These are phyloP conservation scores for Pogonus chalceus DNA, from an alignment of 1,140 invertebrate species.

Conservation along the genomic window DNA sequence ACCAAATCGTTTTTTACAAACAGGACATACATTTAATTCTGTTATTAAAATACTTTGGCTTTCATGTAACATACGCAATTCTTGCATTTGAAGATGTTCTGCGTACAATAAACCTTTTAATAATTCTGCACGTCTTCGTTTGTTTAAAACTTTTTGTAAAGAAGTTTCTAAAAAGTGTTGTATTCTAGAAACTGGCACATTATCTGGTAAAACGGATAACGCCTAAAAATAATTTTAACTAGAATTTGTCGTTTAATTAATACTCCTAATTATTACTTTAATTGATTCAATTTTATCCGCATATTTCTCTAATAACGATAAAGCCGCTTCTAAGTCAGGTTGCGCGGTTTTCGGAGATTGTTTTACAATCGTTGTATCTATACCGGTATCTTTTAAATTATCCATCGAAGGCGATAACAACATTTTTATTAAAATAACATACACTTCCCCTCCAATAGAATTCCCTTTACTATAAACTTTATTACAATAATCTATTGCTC, in stretches of 20 bases:
- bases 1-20: conserved; percentile 85
- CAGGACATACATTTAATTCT: conserved; percentile 78
- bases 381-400: conserved; percentile 35
- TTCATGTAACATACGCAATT: conserved; percentile 67
- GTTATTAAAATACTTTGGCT: conserved; percentile 72
- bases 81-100: conserved; percentile 71
- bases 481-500: conserved; percentile 79
- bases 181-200: conserved; percentile 59
- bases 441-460: conserved; percentile 46
- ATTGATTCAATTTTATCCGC: conserved; percentile 71
- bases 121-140: conserved; percentile 61
- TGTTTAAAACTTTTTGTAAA: conserved; percentile 60
- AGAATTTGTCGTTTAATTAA: not conserved
- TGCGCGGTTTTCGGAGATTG: conserved; percentile 47
- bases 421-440: conserved; percentile 52
- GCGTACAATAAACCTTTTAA: conserved; percentile 73
- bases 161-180: conserved; percentile 68
- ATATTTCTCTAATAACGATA: conserved; percentile 70
- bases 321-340: conserved; percentile 66
- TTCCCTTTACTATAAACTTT: conserved; percentile 45
- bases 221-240: conserved; percentile 40
- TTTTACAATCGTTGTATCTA: conserved; percentile 45
- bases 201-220: conserved; percentile 63
- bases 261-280: conserved; percentile 39
- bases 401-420: conserved; percentile 49